Evolutionary conservation across 2,797 vertebrate genomes (phyloP), one percentile per base, ranked within the genome.

Genomic region (Buceros bicornis): DNA sequence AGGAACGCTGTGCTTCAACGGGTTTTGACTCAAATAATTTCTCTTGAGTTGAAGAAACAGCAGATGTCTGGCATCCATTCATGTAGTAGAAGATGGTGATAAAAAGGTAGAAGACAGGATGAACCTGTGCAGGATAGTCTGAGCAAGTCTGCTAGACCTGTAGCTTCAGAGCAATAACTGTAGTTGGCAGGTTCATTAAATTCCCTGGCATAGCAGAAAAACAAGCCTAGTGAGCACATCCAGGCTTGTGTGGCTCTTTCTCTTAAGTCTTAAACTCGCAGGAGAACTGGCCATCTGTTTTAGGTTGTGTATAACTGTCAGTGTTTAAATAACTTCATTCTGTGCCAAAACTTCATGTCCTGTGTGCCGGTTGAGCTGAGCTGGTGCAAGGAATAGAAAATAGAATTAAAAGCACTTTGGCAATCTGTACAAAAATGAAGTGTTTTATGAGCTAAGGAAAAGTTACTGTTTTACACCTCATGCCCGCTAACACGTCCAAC

Each of bases 381-480:
- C 64, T 82, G 71, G 65, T 89, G 56, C 53, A 82, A 65, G 72
- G 58, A 90, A 50, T 69, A 91, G 65, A 93, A 94, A 91, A 90
- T 11, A 35, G 31, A 87, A 67, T 90, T 51, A 50, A 83, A 93
- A 69, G 17, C 17, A 26, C 11, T 72, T 65, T 24, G 17, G 26
- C 61, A 91, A 5, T 83, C 61, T 93, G 65, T 83, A 87, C 11
- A 62, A 65, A 88, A 87, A 74, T 33, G 10, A 85, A 89, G 69
- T 54, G 21, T 48, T 54, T 74, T 82, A 40, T 14, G 37, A 84
- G 62, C 40, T 79, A 64, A 54, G 43, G 48, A 48, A 12, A 66
- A 73, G 81, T 79, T 76, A 79, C 72, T 89, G 3, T 90, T 94
- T 87, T 94, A 35, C 22, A 16, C 45, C 10, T 87, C 4, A 3